Evolutionary conservation across 1,140 invertebrate species (phyloP), one percentile per base, ranked within the genome.

Genomic region (Diachasma alloeum): DNA sequence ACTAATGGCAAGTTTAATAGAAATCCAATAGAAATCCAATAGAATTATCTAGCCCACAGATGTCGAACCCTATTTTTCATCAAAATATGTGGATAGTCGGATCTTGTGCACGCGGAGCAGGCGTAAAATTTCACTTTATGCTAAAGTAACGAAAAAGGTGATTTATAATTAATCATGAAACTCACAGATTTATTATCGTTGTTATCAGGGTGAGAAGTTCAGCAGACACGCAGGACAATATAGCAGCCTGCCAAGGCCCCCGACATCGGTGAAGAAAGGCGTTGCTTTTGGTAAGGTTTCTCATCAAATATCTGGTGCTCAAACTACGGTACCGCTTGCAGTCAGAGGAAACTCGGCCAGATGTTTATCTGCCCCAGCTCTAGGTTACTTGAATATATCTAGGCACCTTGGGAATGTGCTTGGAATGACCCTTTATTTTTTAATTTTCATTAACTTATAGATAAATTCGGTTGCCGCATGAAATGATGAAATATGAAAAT

Each of bases 311-410:
- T 83, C 79, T 46, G 80, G 81, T 72, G 79, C 68, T 59, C 83
- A 86, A 78, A 83, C 85, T 42, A 86, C 82, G 74, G 87, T 87
- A 82, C 85, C 85, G 72, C 83, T 88, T 81, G 82, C 83, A 76
- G 72, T 86, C 76, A 87, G 82, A 82, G 87, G 87, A 84, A 74
- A 82, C 70, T 85, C 87, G 90, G 89, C 91, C 90, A 93, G 95
- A 90, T 96, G 96, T 89, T 94, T 93, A 82, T 97, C 96, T 84
- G 95, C 96, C 82, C 97, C 96, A 78, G 96, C 96, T 91, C 90
- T 97, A 97, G 96, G 96, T 97, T 91, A 87, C 81, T 77, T 36
- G 11, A 68, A 68, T n/a, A 73, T 79, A 77, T 80, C 48, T 84
- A 86, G 83, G 84, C 83, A 87, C 84, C 71, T 73, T 78, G 15